A percentile compares a stretch with the other conserved stretches of the same genome.
phyloP scores from a whole-genome alignment of 2,888 invertebrate genomes.

The Napeogenes inachia region DNA sequence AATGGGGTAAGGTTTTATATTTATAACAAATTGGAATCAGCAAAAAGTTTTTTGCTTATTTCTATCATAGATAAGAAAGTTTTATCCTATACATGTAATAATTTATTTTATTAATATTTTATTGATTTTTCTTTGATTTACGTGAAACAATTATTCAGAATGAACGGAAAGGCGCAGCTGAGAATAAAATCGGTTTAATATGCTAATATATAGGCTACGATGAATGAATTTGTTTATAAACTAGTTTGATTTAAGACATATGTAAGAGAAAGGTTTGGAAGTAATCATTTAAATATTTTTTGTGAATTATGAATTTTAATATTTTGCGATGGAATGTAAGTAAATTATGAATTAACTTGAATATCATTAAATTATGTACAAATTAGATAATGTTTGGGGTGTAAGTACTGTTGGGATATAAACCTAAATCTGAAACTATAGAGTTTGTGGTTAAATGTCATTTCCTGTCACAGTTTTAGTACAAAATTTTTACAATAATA shows the following conservation, averaged over 20 bases:
- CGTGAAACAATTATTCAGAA: conserved; percentile 13
- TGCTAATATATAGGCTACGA: conserved; percentile 24
- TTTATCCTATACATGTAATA: too few species aligned
- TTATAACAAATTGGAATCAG: background rate
- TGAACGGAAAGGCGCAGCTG: conserved; percentile 28
- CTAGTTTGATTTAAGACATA: conserved; percentile 11
- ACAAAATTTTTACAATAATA: too few species aligned
- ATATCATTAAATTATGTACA: too few species aligned
- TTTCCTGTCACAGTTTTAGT: too few species aligned
- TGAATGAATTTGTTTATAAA: conserved; percentile 23
- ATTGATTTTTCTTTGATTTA: conserved; percentile 17
- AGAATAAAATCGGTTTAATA: conserved; percentile 21
- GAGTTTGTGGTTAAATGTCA: too few species aligned
- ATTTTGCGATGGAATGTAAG: background rate
- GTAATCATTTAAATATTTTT: background rate
- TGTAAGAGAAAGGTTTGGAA: conserved; percentile 10
- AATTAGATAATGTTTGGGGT: too few species aligned
- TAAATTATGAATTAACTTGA: background rate
- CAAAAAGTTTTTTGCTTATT: background rate
- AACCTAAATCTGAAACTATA: too few species aligned
- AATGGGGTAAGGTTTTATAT: background rate
- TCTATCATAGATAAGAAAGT: too few species aligned
- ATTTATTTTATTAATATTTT: conserved; percentile 11
- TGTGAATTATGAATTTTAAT: conserved; percentile 1
- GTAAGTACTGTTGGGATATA: too few species aligned